Evolutionary conservation across 37 sponge, comb jelly and placozoan species (phyloP).

Genomic region (Ephydatia muelleri): DNA sequence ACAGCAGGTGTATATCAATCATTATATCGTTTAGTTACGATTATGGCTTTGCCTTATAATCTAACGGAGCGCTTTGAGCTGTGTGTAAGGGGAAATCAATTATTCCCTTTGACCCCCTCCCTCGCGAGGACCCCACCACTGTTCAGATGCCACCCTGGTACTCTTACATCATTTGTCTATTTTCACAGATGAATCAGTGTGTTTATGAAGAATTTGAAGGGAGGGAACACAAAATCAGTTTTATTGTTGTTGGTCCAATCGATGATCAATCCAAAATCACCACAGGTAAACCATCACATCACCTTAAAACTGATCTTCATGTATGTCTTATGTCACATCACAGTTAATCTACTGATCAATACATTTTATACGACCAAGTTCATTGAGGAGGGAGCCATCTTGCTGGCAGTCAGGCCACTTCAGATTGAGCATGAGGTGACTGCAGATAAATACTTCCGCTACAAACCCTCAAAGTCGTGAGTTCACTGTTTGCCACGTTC

Average conservation of each 20-base stretch:
- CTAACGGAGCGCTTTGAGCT: too few species aligned
- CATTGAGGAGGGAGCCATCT: slow-evolving; percentile 13
- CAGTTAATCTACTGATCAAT: slow-evolving; percentile 25
- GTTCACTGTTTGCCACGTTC: neutral
- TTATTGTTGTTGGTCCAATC: slow-evolving; percentile 34
- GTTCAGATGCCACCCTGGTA: too few species aligned
- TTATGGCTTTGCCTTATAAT: too few species aligned
- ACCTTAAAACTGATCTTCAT: too few species aligned
- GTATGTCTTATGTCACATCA: neutral
- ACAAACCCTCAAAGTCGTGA: slow-evolving; percentile 9
- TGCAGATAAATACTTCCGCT: neutral
- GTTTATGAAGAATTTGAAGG: neutral
- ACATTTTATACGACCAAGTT: neutral
- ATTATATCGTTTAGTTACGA: too few species aligned
- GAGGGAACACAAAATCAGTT: neutral
- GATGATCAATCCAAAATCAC: slow-evolving; percentile 15
- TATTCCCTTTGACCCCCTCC: too few species aligned
- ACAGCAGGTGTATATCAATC: too few species aligned
- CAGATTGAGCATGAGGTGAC: slow-evolving; percentile 7
- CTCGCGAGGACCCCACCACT: too few species aligned
- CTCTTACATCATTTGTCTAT: too few species aligned
- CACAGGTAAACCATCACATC: neutral
- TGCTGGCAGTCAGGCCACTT: slow-evolving; percentile 39
- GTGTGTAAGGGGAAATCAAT: too few species aligned
- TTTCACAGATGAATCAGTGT: too few species aligned